phyloP scores from a whole-genome alignment of 92 coral and sea anemone species.

The Montipora capitata region DNA sequence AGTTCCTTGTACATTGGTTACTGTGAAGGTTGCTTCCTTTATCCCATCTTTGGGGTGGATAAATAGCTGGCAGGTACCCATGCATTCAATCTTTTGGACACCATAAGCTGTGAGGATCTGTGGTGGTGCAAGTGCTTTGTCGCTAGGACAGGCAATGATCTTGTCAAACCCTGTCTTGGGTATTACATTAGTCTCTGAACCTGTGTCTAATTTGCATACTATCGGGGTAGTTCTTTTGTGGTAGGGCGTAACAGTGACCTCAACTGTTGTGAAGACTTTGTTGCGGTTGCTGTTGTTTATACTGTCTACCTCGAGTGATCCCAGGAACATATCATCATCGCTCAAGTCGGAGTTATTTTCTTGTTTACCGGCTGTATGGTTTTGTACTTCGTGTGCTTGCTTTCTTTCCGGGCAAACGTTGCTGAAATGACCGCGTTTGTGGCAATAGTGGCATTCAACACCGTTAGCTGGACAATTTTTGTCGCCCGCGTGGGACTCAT shows the following conservation, averaged over 20 bases:
- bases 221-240: constrained; percentile 48
- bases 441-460: constrained; percentile 56
- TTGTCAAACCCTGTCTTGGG: constrained; percentile 51
- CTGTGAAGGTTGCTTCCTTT: constrained; percentile 37
- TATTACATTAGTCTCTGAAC: constrained; percentile 63
- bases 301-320: too few species aligned
- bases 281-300: too few species aligned
- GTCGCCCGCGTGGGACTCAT: constrained; percentile 24
- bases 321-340: too few species aligned
- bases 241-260: constrained; percentile 58
- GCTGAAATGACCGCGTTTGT: constrained; percentile 59
- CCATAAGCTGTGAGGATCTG: constrained; percentile 44
- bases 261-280: too few species aligned
- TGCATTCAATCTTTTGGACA: constrained; percentile 30
- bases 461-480: constrained; percentile 50
- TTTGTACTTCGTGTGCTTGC: too few species aligned
- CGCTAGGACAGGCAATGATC: constrained; percentile 34
- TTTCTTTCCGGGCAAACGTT: not conserved
- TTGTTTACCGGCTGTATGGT: too few species aligned
- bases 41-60: constrained; percentile 34
- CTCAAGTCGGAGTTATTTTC: too few species aligned
- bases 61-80: constrained; percentile 66
- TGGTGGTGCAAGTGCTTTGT: constrained; percentile 47
- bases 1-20: constrained; percentile 62
- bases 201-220: constrained; percentile 69